Evolutionary conservation across 2,113 vertebrate species (phyloP).

Genomic region (Silurus asotus): DNA sequence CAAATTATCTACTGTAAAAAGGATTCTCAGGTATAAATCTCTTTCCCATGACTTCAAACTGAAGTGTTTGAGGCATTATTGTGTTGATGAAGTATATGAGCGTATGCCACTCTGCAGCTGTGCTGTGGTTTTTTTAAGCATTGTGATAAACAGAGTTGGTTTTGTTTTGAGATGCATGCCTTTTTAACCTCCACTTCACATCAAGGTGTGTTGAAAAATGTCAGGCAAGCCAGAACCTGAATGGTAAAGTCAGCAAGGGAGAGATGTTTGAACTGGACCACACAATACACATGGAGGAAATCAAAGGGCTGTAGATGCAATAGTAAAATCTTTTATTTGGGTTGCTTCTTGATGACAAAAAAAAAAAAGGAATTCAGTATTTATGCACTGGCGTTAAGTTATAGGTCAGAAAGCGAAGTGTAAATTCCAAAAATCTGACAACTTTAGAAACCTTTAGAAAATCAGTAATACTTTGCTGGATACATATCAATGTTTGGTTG

Average conservation of each 20-base stretch:
- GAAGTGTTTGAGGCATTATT: slow-evolving; percentile 6
- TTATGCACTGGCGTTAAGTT: background rate
- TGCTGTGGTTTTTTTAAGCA: slow-evolving; percentile 27
- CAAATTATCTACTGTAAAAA: background rate
- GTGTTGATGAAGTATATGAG: slow-evolving; percentile 3
- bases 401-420: background rate
- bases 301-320: background rate
- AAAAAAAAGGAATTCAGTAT: background rate
- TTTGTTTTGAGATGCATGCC: slow-evolving; percentile 51
- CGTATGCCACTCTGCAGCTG: slow-evolving; percentile 21
- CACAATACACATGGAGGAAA: slow-evolving; percentile 22
- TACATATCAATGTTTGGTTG: background rate
- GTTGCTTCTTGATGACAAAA: background rate
- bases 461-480: background rate
- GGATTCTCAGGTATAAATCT: background rate
- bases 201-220: slow-evolving; percentile 20
- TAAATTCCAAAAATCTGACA: background rate
- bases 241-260: background rate
- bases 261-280: slow-evolving; percentile 9
- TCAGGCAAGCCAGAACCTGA: slow-evolving; percentile 44
- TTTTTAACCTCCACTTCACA: slow-evolving; percentile 33
- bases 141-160: slow-evolving; percentile 14
- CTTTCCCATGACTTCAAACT: background rate
- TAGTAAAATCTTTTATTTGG: slow-evolving; percentile 17
- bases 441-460: background rate